Evolutionary conservation across 2,888 invertebrate species (phyloP), one percentile per base, ranked within the genome.

Genomic region (Nemotelus pantherinus): DNA sequence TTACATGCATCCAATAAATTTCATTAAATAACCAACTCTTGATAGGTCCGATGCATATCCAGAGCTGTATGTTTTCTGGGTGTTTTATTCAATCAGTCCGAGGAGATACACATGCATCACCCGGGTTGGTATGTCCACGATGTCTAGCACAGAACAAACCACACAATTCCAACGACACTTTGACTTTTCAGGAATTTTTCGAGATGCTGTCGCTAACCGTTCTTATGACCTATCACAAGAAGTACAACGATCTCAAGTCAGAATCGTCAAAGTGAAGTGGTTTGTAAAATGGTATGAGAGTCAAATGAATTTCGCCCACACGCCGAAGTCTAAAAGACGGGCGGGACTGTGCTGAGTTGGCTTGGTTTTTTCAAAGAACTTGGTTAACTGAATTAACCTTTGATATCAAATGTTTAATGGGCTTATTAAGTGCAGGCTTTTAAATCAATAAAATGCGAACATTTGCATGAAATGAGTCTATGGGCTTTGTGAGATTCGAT

Each of bases 1-100:
- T 50, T 50, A 50, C 50, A 50, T 50, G 50, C 50, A 60, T 41
- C 60, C 39, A 60, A 60, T 60, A 60, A 60, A 60, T 60, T 60
- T 60, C 25, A 60, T 60, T 60, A 60, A 60, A 43, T 7, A 39
- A 60, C 25, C 25, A 25, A 25, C 25, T 25, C 25, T 25, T 25
- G 25, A 25, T 25, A 25, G 25, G 25, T 25, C 25, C 25, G 25
- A 25, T 25, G 25, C 25, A 25, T 25, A 25, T 25, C 25, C 25
- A 25, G 25, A 25, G 25, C 25, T 25, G 25, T 25, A 25, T 25
- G 25, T 25, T 25, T 25, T 25, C 25, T 25, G 25, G 25, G 25
- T 25, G 25, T 25, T 25, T 25, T 25, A 25, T 25, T 25, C 25
- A 25, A 25, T 25, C 25, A 25, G 25, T 25, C 25, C 25, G 25